Evolutionary conservation across 2,888 invertebrate species (phyloP), one percentile per base, ranked within the genome.

Genomic region (Trileptium ribeirensis): DNA sequence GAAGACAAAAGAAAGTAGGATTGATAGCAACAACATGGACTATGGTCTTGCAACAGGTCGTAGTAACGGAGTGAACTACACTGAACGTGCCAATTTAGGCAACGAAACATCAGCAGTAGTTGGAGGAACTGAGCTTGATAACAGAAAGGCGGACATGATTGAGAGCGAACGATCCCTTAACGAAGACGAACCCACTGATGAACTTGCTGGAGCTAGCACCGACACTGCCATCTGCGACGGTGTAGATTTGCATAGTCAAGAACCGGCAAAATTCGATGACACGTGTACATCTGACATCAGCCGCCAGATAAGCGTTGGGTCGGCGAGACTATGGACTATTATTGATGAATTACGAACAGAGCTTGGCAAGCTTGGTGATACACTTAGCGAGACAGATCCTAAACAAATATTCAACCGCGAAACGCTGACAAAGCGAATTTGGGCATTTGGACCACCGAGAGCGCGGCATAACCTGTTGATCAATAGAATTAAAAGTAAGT

Each of bases 381-480:
- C 2, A 33, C 2, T n/a, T n/a, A 38, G 77, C 38, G 24, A 39
- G 39, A 33, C 31, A 33, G n/a, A n/a, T n/a, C n/a, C n/a, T n/a
- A n/a, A n/a, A n/a, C n/a, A n/a, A n/a, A n/a, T n/a, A n/a, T n/a
- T n/a, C n/a, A n/a, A n/a, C n/a, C n/a, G n/a, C n/a, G 36, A 29
- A 8, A 36, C 77, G 37, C 8, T 75, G 36, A 36, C 79, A 33
- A 86, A 89, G 81, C 84, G 89, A 92, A 90, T 99, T 85, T 97
- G 97, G 97, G 93, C 94, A 1, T 93, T 97, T 84, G 97, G 98
- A 0, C 96, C 96, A 1, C 92, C 93, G 84, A 93, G 93, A 88
- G 94, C 94, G 87, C 95, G 96, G 78, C 92, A 95, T 0, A 99
- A 98, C 90, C 90, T 98, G 82, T 90, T 99, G 74, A 89, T 99